Conservation (phyloP, 2,888 invertebrate species). For the Polylopha cassiicola region DNA sequence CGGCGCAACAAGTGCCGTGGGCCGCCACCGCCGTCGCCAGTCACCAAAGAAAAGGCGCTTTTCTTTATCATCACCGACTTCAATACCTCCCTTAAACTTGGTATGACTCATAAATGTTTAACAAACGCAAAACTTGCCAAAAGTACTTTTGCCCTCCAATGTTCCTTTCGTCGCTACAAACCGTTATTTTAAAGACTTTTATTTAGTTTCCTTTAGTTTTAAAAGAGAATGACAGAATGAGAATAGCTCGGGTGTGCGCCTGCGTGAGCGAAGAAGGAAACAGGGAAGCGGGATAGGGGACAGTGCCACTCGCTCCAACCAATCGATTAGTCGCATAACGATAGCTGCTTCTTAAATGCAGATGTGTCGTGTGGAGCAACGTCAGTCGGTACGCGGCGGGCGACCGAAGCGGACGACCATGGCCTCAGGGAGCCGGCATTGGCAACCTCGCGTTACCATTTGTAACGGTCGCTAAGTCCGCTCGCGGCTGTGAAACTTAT, state of each 20-base stretch:
- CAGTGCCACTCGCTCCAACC: slow-evolving; percentile 71
- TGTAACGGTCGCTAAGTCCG: slow-evolving; percentile 50
- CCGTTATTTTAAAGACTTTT: slow-evolving; percentile 59
- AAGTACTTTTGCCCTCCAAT: slow-evolving; percentile 26
- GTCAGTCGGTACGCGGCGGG: slow-evolving; percentile 70
- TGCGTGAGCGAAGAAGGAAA: slow-evolving; percentile 57
- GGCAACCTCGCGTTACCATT: slow-evolving; percentile 48
- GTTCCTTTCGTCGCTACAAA: slow-evolving; percentile 55
- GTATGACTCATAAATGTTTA: neutral
- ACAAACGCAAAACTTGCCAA: slow-evolving; percentile 1
- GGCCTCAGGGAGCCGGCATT: slow-evolving; percentile 40
- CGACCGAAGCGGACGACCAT: slow-evolving; percentile 56
- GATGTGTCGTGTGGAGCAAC: slow-evolving; percentile 73
- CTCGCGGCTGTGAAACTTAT: slow-evolving; percentile 44
- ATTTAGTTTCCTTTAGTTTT: slow-evolving; percentile 74
- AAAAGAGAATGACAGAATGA: slow-evolving; percentile 47
- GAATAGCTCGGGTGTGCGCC: slow-evolving; percentile 38
- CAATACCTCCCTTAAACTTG: slow-evolving; percentile 18
- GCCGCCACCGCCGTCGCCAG: slow-evolving; percentile 36
- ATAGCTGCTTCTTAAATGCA: slow-evolving; percentile 78
- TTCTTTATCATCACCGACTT: slow-evolving; percentile 35
- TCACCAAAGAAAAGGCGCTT: slow-evolving; percentile 42
- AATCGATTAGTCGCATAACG: slow-evolving; percentile 78
- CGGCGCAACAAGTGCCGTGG: slow-evolving; percentile 71
- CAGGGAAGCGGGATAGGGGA: slow-evolving; percentile 51